Evolutionary conservation across 1,140 invertebrate genomes (phyloP), one percentile per base, ranked within the genome.

Genomic region (Drosophila eugracilis): DNA sequence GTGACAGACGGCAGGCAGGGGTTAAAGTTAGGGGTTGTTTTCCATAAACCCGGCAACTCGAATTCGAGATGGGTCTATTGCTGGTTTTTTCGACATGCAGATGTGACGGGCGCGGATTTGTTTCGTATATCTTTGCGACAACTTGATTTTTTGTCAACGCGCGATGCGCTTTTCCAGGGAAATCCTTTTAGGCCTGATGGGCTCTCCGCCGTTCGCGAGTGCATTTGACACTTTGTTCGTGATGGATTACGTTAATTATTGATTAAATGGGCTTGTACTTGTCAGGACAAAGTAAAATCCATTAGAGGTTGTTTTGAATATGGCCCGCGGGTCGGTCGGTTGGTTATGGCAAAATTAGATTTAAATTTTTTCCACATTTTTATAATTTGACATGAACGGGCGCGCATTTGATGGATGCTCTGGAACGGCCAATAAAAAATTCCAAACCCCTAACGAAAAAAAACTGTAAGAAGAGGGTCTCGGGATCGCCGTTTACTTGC

Each of bases 201-300:
- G 60, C 22, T 19, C 37, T 15, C 12, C 41, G 41, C n/a, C 42
- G 42, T 47, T 75, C 74, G 84, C 83, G 78, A 88, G 84, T 88
- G 83, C 83, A 89, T 83, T 88, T 88, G 83, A 88, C 83, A 88
- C 83, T 85, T 84, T 88, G 84, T 89, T 76, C 60, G 83, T 88
- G 83, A 88, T 88, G 83, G 83, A 88, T 88, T 88, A 88, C 66
- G 83, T 89, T 88, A 88, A 88, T 88, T 89, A 88, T 88, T 88
- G 83, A 88, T 88, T 88, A 88, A 88, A 88, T 83, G 78, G 84
- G 83, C 84, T 89, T 88, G 83, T 88, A 83, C 83, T 88, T 88
- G 84, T 88, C 83, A 86, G 52, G 72, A 55, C 45, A 14, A 78
- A 72, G 66, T 62, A 65, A 67, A 78, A 88, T 88, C 83, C 84